phyloP scores from a whole-genome alignment of 2,888 invertebrate genomes.

The Neoascia interrupta region DNA sequence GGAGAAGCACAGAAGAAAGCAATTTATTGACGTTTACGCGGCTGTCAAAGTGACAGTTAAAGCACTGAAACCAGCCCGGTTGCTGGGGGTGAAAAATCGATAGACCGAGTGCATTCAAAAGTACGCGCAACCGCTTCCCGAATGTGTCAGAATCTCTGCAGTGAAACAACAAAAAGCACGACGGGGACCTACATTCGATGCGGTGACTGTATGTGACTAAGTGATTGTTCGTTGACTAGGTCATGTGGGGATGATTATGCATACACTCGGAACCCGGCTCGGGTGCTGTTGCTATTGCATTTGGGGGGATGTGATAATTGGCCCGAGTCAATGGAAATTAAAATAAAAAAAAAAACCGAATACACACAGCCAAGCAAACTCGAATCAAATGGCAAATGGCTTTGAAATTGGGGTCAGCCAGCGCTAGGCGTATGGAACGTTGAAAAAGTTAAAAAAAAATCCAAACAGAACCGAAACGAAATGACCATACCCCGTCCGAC shows the following conservation, averaged over 20 bases:
- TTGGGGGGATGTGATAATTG: conserved; percentile 53
- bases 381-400: conserved; percentile 38
- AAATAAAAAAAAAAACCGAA: conserved; percentile 15
- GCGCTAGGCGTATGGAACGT: neutral
- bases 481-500: conserved; percentile 35
- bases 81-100: conserved; percentile 50
- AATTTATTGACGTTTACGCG: conserved; percentile 13
- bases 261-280: conserved; percentile 12
- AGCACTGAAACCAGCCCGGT: neutral
- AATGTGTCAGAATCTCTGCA: conserved; percentile 58
- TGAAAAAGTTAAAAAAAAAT: neutral
- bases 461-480: neutral
- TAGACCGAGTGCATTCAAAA: conserved; percentile 13
- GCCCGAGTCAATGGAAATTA: conserved; percentile 36
- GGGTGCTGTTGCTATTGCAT: conserved; percentile 32
- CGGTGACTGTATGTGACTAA: conserved; percentile 55
- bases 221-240: conserved; percentile 64
- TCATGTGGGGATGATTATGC: conserved; percentile 54
- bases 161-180: conserved; percentile 1
- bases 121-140: conserved; percentile 55
- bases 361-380: neutral
- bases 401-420: conserved; percentile 29
- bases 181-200: conserved; percentile 39
- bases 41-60: conserved; percentile 50
- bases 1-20: no score